Evolutionary conservation across 2,113 vertebrate genomes (phyloP).

Genomic region (Aegotheles bennettii): DNA sequence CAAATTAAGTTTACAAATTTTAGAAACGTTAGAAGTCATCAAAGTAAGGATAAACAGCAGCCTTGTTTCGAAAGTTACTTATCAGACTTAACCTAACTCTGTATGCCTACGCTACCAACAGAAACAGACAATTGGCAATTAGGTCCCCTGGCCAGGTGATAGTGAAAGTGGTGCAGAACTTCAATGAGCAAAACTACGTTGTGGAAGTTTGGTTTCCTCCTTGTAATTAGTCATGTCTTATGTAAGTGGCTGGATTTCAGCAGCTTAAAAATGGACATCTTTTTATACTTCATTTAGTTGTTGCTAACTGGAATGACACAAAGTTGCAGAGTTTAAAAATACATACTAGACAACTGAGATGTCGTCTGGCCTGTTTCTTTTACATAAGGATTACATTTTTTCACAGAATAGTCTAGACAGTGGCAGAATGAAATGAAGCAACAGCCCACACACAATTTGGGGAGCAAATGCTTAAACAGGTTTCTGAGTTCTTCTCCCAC

Average conservation of each 20-base stretch:
- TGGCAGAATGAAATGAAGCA: slow-evolving; percentile 43
- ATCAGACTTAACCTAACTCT: background rate
- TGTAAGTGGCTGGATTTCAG: background rate
- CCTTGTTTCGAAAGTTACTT: background rate
- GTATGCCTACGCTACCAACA: background rate
- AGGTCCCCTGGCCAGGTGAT: background rate
- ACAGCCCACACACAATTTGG: slow-evolving; percentile 36
- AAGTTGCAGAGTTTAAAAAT: slow-evolving; percentile 56
- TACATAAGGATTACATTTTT: slow-evolving; percentile 50
- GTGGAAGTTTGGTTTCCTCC: slow-evolving; percentile 5
- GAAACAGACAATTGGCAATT: background rate
- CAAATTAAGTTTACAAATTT: background rate
- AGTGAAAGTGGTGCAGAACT: background rate
- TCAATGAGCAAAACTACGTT: background rate
- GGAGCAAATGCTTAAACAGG: slow-evolving; percentile 40
- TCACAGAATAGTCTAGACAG: slow-evolving; percentile 45
- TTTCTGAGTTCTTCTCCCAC: slow-evolving; percentile 19
- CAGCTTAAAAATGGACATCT: slow-evolving; percentile 41
- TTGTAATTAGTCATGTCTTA: slow-evolving; percentile 50
- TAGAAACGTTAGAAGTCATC: background rate
- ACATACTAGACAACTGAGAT: slow-evolving; percentile 41
- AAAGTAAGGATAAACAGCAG: background rate
- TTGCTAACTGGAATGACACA: slow-evolving; percentile 42
- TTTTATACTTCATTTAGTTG: slow-evolving; percentile 39
- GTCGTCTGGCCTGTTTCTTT: slow-evolving; percentile 34